Evolutionary conservation across 2,113 vertebrate genomes (phyloP), one percentile per base, ranked within the genome.

Genomic region (Albula goreensis): DNA sequence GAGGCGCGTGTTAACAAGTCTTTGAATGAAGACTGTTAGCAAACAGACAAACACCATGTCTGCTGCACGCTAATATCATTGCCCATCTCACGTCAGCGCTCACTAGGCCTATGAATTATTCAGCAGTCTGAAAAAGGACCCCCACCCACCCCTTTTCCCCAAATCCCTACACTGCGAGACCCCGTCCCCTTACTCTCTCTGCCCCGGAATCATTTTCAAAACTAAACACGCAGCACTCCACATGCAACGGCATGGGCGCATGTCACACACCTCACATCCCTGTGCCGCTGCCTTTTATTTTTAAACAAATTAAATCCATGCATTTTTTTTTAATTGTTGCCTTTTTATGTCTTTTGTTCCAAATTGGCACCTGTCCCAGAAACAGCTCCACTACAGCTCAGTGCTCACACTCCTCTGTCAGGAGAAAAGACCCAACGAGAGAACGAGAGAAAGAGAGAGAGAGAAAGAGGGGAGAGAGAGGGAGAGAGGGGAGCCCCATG

Each of bases 11-110:
- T 94, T 94, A 94, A 94, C 93, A 93, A 95, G 92, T 94, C 93
- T 91, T 86, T 94, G 94, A 95, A 95, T 93, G 92, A 94, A 93
- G 91, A 93, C 93, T 94, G 94, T 94, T 94, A 95, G 93, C 93
- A 97, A 97, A 97, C 96, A 97, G 96, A 97, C 96, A 96, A 94
- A 94, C 96, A 94, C 96, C 95, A 95, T 96, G 96, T 96, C 94
- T 94, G 95, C 90, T 96, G 96, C 93, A 95, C 95, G 94, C 94
- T 95, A 96, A 96, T 95, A 87, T 86, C 89, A 81, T 70, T 86
- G 84, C 85, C 85, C 89, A 90, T 92, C 89, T 91, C 87, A 91
- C 91, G 91, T 92, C 92, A 91, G 88, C 87, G 82, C 90, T 93
- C 70, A 92, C 91, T 93, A 92, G 91, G 93, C 92, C 90, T 90